phyloP scores from a whole-genome alignment of 53 echinoderm and acorn worm genomes.

The Mesocentrotus franciscanus region DNA sequence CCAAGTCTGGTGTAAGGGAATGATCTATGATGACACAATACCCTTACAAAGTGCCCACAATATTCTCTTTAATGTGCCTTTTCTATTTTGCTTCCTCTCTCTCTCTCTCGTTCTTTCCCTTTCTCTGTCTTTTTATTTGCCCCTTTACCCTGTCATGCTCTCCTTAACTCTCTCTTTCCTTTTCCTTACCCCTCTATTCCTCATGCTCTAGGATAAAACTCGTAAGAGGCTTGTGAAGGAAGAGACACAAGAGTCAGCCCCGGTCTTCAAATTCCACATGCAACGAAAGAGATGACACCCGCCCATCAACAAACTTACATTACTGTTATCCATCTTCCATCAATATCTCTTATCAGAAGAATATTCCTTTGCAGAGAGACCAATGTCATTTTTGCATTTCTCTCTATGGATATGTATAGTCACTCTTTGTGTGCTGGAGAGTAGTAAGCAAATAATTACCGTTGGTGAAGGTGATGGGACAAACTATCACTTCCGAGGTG shows the following conservation, averaged over 20 bases:
- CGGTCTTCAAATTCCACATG: constrained; percentile 86
- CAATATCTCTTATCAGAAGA: background rate
- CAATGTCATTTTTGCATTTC: background rate
- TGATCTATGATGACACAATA: no score
- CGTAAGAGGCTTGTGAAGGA: constrained; percentile 78
- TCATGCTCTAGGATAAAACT: constrained; percentile 80
- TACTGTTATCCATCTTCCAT: background rate
- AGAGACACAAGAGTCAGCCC: constrained; percentile 84
- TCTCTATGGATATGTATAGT: background rate
- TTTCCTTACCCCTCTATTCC: background rate
- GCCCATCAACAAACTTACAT: background rate
- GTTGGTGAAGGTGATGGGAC: no score
- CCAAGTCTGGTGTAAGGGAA: no score
- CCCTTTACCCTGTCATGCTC: background rate
- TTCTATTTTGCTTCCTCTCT: background rate
- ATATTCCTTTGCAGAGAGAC: background rate
- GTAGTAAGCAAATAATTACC: no score
- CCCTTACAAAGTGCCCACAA: no score
- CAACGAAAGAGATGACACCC: constrained; percentile 84
- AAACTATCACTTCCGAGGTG: no score
- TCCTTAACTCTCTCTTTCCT: background rate
- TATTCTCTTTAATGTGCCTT: no score
- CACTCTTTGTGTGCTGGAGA: no score
- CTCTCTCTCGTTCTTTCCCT: background rate
- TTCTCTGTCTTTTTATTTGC: background rate